These are phyloP conservation scores for Cantharis flavilabris DNA, from an alignment of 2,888 invertebrate species.

Conservation along the genomic window DNA sequence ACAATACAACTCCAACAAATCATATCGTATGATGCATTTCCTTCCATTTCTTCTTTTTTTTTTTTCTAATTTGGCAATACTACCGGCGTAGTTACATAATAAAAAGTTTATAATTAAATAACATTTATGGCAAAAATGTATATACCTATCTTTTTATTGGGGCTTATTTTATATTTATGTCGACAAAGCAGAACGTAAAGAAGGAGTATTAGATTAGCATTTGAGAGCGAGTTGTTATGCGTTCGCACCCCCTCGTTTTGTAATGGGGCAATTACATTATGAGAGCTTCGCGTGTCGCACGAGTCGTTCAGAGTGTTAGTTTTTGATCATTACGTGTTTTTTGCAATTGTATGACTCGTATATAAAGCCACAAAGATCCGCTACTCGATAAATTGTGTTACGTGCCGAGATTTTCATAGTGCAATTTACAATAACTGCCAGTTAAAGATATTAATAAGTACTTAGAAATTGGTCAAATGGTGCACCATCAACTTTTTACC, in stretches of 20 bases:
- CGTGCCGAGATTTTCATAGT: constrained; percentile 31
- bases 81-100: background rate
- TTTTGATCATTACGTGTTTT: constrained; percentile 46
- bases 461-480: constrained; percentile 16
- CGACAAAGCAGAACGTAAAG: constrained; percentile 18
- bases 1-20: background rate
- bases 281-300: constrained; percentile 49
- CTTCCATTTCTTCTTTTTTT: background rate
- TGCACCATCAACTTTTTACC: background rate
- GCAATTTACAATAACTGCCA: constrained; percentile 24
- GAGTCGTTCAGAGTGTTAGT: constrained; percentile 40
- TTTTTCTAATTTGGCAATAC: background rate
- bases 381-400: constrained; percentile 28
- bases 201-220: constrained; percentile 48
- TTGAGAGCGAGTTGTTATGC: constrained; percentile 39
- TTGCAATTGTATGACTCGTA: constrained; percentile 30
- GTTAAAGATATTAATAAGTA: constrained; percentile 28
- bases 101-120: background rate
- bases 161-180: constrained; percentile 13
- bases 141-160: constrained; percentile 11
- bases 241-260: constrained; percentile 29
- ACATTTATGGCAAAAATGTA: constrained; percentile 4
- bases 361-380: constrained; percentile 31
- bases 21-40: background rate
- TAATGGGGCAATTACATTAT: constrained; percentile 50